These are phyloP conservation scores for Limnothrissa miodon DNA, from an alignment of 2,113 vertebrate genomes.

Conservation along the genomic window DNA sequence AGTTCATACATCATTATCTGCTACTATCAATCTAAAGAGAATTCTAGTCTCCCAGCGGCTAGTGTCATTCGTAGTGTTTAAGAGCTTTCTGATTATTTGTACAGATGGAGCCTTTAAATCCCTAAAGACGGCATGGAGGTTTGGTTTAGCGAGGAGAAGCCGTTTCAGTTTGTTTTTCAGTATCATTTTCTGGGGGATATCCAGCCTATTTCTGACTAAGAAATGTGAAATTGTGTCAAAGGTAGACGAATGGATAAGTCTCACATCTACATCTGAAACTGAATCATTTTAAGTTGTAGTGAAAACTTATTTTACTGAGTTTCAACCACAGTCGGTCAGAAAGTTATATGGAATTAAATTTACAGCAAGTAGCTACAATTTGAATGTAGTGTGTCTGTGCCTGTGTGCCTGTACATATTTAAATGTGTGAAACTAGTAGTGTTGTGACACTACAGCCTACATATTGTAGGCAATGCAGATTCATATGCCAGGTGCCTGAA, in stretches of 20 bases:
- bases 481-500: conserved; percentile 35
- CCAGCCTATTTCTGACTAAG: not conserved
- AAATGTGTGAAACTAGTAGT: too few relatives aligned
- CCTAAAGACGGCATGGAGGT: conserved; percentile 23
- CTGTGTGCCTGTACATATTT: not conserved
- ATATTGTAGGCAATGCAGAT: not conserved
- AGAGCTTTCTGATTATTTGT: conserved; percentile 49
- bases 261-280: not conserved
- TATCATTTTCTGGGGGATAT: not conserved
- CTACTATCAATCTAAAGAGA: conserved; percentile 25
- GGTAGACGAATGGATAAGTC: not conserved
- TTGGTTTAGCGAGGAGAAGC: conserved; percentile 16
- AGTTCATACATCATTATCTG: conserved; percentile 32
- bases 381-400: conserved; percentile 15
- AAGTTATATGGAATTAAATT: too few relatives aligned
- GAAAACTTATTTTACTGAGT: too few relatives aligned
- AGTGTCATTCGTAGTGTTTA: conserved; percentile 19
- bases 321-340: too few relatives aligned
- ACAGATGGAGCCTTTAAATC: conserved; percentile 42
- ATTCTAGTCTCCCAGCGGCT: not conserved
- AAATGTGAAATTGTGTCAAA: not conserved
- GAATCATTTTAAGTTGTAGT: too few relatives aligned
- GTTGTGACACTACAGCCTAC: not conserved
- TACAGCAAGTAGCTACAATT: too few relatives aligned
- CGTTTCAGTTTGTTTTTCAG: not conserved